A percentile compares a stretch with the other conserved stretches of the same genome.
Conservation (phyloP, 2,797 vertebrate species). For the Bryconaethiops microstoma region DNA sequence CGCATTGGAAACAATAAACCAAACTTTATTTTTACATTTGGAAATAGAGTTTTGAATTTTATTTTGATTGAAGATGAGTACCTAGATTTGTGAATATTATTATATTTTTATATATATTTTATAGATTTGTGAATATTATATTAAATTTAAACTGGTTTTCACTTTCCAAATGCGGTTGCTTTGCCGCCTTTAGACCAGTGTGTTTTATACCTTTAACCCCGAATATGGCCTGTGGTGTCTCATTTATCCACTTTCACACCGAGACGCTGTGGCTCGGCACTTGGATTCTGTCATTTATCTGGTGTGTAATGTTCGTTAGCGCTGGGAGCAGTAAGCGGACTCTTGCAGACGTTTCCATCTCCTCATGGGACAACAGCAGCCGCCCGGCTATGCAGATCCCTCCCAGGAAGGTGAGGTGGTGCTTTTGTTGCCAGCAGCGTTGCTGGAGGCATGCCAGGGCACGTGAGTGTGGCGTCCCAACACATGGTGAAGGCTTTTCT, state of each 20-base stretch:
- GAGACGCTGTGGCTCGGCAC: background rate
- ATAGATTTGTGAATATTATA: too few species aligned
- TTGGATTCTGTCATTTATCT: background rate
- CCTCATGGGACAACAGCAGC: background rate
- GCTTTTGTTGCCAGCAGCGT: background rate
- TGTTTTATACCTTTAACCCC: too few species aligned
- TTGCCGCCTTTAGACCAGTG: too few species aligned
- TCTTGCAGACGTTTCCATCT: background rate
- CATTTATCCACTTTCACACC: background rate
- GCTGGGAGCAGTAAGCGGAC: conserved; percentile 4
- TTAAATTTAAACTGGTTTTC: too few species aligned
- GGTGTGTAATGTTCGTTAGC: background rate
- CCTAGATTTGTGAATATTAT: too few species aligned
- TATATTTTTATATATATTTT: too few species aligned
- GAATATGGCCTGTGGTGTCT: background rate
- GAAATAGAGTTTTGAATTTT: too few species aligned
- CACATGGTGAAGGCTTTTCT: conserved; percentile 5
- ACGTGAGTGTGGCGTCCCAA: background rate
- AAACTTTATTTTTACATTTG: too few species aligned
- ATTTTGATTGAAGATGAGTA: too few species aligned
- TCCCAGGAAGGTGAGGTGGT: background rate
- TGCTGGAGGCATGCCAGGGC: conserved; percentile 11
- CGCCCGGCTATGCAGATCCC: background rate
- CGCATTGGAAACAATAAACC: too few species aligned
- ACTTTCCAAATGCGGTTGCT: too few species aligned